phyloP scores from a whole-genome alignment of 1,140 invertebrate species.

The Andrena cerasifolii region DNA sequence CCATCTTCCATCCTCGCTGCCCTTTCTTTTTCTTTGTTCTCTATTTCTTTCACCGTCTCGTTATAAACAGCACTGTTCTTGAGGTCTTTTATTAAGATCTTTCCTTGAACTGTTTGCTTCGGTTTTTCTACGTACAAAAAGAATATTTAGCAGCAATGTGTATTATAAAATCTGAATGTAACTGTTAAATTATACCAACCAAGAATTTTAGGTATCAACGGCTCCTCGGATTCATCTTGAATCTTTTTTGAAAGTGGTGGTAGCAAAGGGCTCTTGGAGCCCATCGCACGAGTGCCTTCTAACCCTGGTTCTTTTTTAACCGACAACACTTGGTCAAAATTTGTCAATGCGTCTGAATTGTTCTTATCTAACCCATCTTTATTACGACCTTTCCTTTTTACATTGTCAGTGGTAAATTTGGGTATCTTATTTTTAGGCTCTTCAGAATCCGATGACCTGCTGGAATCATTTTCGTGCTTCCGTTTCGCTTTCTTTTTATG shows the following conservation, averaged over 20 bases:
- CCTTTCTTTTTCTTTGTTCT: conserved; percentile 85
- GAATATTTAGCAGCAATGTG: conserved; percentile 36
- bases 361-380: conserved; percentile 42
- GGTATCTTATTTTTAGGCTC: conserved; percentile 59
- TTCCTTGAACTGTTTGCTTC: conserved; percentile 74
- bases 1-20: conserved; percentile 85
- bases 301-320: conserved; percentile 53
- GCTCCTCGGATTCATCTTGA: conserved; percentile 73
- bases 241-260: conserved; percentile 71
- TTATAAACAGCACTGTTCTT: conserved; percentile 87
- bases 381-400: conserved; percentile 62
- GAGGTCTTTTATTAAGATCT: conserved; percentile 86
- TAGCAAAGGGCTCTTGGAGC: conserved; percentile 61
- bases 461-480: conserved; percentile 80
- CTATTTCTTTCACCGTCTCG: conserved; percentile 86
- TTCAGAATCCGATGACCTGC: conserved; percentile 75
- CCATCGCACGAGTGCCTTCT: conserved; percentile 28
- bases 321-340: conserved; percentile 37
- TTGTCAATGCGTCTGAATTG: not conserved
- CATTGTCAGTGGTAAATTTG: conserved; percentile 16
- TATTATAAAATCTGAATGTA: not conserved
- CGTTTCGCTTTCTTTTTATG: conserved; percentile 83
- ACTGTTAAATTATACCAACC: conserved; percentile 71
- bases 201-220: conserved; percentile 78
- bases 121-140: conserved; percentile 72